Base-by-base conservation (phyloP, 1,140 invertebrate species). In the Drosophila lacteicornis region DNA sequence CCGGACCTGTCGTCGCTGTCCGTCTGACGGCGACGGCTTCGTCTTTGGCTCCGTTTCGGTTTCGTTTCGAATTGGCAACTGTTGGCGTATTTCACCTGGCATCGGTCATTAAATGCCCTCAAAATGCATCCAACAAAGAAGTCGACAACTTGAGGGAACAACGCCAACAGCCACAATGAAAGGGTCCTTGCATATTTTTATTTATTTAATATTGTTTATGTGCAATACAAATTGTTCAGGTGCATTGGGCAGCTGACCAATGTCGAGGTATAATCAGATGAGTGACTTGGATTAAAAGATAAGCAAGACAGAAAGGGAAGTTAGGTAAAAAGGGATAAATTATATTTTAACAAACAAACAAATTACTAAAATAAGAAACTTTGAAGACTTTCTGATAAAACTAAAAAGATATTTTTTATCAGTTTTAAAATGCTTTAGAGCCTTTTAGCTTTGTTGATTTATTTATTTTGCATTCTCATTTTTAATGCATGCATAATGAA, bases 61-160 rank as follows among this genome's bases (percentile, higher is more conserved):
- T 81, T 78, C 73, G 58, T 80, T 82, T 56, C 25, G 65, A 53
- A 74, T 67, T 60, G 58, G 57, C 75, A 77, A 77, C 85, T 84
- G 84, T 84, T 90, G 69, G 80, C 27, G 55, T 88, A 90, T 88
- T 88, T 88, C 84, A 88, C 84, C 84, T 88, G 84, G 84, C 85
- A 61, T 70, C 74, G 82, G 84, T 88, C 84, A 88, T 88, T 88
- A 88, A 88, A 88, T 80, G 85, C 85, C 80, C 80, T 79, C 75
- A 78, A 77, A 78, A 77, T 78, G 75, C 75, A 78, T 69, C 50
- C 75, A 43, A 73, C 70, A 71, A 73, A 73, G 69, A 36, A 71
- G 45, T 59, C 46, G 58, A 51, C 40, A 49, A 38, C 40, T 51
- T 43, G 27, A 66, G 33, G 42, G 30, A 25, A 40, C 46, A 67